phyloP scores from a whole-genome alignment of 2,888 invertebrate species.

The Monoplex corrugatus region DNA sequence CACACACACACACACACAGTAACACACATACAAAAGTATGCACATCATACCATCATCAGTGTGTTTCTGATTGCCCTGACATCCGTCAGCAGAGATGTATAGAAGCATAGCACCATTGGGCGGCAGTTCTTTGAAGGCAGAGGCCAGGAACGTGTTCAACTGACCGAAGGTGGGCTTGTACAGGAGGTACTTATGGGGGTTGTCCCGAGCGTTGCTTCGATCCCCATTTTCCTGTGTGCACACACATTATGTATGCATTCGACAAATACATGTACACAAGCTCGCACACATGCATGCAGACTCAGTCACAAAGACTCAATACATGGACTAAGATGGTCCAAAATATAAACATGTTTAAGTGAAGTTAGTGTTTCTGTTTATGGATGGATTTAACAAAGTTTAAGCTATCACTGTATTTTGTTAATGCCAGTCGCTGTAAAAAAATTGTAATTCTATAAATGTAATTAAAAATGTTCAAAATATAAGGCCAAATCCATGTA shows the following conservation, averaged over 20 bases:
- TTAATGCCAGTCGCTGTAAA: too few species aligned
- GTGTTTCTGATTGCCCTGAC: slow-evolving; percentile 85
- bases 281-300: background rate
- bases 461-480: too few species aligned
- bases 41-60: slow-evolving; percentile 90
- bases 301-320: background rate
- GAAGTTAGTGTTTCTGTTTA: too few species aligned
- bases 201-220: slow-evolving; percentile 87
- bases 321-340: background rate
- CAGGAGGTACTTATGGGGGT: slow-evolving; percentile 97
- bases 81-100: slow-evolving; percentile 93
- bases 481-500: too few species aligned
- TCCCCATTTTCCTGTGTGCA: slow-evolving; percentile 87
- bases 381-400: too few species aligned
- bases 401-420: too few species aligned
- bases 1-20: background rate
- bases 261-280: too few species aligned
- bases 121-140: slow-evolving; percentile 93
- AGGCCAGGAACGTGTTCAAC: slow-evolving; percentile 91
- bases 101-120: slow-evolving; percentile 94
- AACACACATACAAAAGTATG: background rate
- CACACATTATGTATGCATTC: background rate
- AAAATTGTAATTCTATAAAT: too few species aligned
- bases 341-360: background rate
- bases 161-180: slow-evolving; percentile 97